These are phyloP conservation scores for Lepidostoma basale DNA, from an alignment of 1,140 invertebrate genomes.

Conservation along the genomic window DNA sequence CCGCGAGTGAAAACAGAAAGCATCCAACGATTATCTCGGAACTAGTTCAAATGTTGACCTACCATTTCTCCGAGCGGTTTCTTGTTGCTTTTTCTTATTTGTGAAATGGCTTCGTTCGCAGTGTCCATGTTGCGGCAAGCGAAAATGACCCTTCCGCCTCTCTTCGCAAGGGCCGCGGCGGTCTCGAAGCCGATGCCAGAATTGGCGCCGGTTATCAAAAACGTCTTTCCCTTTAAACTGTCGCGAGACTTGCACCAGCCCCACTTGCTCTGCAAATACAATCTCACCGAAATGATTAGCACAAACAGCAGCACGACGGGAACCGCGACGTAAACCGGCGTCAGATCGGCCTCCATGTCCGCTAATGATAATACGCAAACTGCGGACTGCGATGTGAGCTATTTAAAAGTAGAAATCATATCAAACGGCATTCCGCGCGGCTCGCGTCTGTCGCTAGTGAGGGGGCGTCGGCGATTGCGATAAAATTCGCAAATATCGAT, in stretches of 20 bases:
- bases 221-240: slow-evolving; percentile 58
- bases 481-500: no score
- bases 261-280: slow-evolving; percentile 18
- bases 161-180: slow-evolving; percentile 67
- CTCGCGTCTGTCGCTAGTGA: neutral
- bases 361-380: neutral
- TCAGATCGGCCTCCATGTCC: slow-evolving; percentile 20
- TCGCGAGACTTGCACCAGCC: slow-evolving; percentile 19
- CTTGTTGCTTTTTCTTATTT: slow-evolving; percentile 64
- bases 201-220: slow-evolving; percentile 81
- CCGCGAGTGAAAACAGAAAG: no score
- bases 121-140: slow-evolving; percentile 71
- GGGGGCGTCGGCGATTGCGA: no score
- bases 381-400: neutral
- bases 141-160: slow-evolving; percentile 74
- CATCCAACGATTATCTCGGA: no score
- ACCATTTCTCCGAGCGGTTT: slow-evolving; percentile 69
- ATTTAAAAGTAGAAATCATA: neutral
- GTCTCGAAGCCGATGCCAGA: slow-evolving; percentile 81
- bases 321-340: slow-evolving; percentile 10
- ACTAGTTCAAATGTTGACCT: no score
- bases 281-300: slow-evolving; percentile 1
- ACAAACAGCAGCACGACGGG: slow-evolving; percentile 2
- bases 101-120: slow-evolving; percentile 64
- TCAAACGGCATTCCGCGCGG: neutral